Evolutionary conservation across 2,888 invertebrate species (phyloP).

Genomic region (Hyalella azteca): DNA sequence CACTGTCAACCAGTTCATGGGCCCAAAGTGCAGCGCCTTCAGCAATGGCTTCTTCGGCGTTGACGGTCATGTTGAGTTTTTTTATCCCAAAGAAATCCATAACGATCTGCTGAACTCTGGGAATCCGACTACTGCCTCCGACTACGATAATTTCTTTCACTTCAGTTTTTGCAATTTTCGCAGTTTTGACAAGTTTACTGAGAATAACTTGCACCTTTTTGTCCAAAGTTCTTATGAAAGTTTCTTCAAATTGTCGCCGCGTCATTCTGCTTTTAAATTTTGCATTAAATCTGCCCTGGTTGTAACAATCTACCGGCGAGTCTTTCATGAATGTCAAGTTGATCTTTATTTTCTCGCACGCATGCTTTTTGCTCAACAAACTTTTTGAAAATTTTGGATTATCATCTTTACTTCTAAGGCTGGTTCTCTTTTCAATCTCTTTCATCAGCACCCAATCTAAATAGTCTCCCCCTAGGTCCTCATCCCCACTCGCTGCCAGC

Average conservation of each 20-base stretch:
- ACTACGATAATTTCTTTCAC: not conserved
- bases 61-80: not conserved
- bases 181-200: not conserved
- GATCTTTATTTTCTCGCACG: not conserved
- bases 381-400: not conserved
- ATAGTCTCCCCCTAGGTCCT: not conserved
- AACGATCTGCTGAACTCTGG: not conserved
- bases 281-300: not conserved
- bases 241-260: not conserved
- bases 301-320: not conserved
- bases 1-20: too few species aligned
- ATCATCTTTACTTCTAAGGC: not conserved
- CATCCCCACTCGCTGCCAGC: not conserved
- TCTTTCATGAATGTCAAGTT: not conserved
- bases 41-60: not conserved
- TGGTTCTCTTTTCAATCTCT: not conserved
- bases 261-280: not conserved
- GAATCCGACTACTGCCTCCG: not conserved
- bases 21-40: not conserved
- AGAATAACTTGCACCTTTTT: not conserved
- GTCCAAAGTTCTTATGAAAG: not conserved
- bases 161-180: not conserved
- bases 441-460: not conserved
- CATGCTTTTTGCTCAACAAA: not conserved
- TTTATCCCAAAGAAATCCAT: not conserved